A percentile compares a stretch with the other conserved stretches of the same genome.
Evolutionary conservation across 2,113 vertebrate species (phyloP).

Genomic region (Sisor rabdophorus): DNA sequence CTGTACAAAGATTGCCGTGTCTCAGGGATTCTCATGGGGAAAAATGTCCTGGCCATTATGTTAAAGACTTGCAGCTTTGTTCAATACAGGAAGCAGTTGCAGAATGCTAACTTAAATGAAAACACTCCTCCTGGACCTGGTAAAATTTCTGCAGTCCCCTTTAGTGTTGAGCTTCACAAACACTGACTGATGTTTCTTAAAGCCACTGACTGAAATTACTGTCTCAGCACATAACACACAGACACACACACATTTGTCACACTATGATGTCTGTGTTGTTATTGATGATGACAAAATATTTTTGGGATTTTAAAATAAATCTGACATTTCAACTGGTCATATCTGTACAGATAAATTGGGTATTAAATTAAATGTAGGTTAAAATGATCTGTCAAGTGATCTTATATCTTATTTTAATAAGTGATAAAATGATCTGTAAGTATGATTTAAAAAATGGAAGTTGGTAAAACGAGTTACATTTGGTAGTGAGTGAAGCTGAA

Average conservation of each 20-base stretch:
- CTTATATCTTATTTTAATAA: too few relatives aligned
- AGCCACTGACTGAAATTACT: slow-evolving; percentile 64
- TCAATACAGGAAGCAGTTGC: slow-evolving; percentile 71
- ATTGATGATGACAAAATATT: neutral
- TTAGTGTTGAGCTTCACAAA: slow-evolving; percentile 70
- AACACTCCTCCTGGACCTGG: slow-evolving; percentile 37
- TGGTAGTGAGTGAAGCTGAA: neutral
- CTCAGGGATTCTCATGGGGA: slow-evolving; percentile 72
- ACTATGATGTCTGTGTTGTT: neutral
- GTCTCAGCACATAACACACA: slow-evolving; percentile 68
- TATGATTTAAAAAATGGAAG: neutral
- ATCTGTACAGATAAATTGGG: neutral
- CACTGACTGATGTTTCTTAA: slow-evolving; percentile 64
- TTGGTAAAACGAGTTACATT: neutral
- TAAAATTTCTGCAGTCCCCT: slow-evolving; percentile 48
- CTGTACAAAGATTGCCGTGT: slow-evolving; percentile 71
- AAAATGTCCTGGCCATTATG: slow-evolving; percentile 73
- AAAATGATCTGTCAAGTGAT: too few relatives aligned
- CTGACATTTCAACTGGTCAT: neutral
- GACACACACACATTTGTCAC: neutral
- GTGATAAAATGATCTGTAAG: too few relatives aligned
- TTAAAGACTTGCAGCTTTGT: slow-evolving; percentile 75
- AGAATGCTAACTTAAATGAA: slow-evolving; percentile 48
- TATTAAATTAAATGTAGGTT: too few relatives aligned
- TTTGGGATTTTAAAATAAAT: neutral